These are phyloP conservation scores for Coelinius sp. DNA, from an alignment of 2,888 invertebrate genomes.

Conservation along the genomic window DNA sequence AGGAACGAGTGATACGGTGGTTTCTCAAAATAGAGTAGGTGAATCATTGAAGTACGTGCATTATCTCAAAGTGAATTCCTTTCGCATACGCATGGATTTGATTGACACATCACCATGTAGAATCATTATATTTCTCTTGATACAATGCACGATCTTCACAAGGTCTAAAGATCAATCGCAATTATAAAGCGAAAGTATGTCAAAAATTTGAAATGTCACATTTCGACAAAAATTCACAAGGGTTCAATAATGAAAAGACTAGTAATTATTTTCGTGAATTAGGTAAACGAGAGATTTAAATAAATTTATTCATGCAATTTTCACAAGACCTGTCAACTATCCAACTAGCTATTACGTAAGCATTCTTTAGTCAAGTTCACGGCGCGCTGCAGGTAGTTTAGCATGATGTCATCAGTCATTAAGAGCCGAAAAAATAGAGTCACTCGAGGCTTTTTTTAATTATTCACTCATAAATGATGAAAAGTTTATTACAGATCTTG, in stretches of 20 bases:
- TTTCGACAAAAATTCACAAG: not conserved
- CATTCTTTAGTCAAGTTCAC: constrained; percentile 51
- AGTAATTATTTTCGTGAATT: constrained; percentile 32
- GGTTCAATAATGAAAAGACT: not conserved
- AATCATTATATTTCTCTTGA: too few relatives aligned
- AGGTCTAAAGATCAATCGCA: not conserved
- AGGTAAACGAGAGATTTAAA: constrained; percentile 20
- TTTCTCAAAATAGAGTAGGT: not conserved
- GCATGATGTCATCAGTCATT: constrained; percentile 54
- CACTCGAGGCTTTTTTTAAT: not conserved
- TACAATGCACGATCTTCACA: too few relatives aligned
- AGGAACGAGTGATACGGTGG: not conserved
- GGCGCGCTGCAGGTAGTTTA: constrained; percentile 39
- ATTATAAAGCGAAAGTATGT: not conserved
- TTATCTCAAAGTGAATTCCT: not conserved
- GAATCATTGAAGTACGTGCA: not conserved
- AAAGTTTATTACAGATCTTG: not conserved
- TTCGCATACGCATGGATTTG: not conserved
- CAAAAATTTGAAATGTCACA: not conserved
- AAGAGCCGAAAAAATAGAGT: constrained; percentile 12
- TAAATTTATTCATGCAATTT: constrained; percentile 19
- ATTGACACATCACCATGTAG: not conserved
- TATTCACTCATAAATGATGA: not conserved
- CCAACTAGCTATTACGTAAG: constrained; percentile 30
- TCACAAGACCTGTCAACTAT: constrained; percentile 5